Base-by-base conservation (phyloP, 30 jellyfish, hydroid and myxozoan genomes). In the Sanderia malayensis region DNA sequence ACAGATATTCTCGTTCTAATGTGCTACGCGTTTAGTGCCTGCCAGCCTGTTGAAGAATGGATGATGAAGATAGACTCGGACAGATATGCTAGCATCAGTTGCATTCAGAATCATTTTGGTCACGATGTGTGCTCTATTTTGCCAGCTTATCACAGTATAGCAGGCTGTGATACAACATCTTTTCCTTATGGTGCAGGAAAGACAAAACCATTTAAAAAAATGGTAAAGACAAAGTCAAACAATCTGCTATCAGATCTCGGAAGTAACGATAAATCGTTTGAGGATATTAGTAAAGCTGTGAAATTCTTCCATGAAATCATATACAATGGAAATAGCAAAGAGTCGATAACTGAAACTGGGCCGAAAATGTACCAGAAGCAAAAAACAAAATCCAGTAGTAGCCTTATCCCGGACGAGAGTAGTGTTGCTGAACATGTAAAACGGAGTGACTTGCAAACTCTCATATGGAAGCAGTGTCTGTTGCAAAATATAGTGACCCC, bases 1-100 rank as follows among this genome's bases (percentile, higher is more conserved):
- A 37, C 52, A 37, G 52, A 37, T 37, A 37, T 37, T 37, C 52
- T 37, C 52, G 13, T 37, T 37, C 52, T 37, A 37, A 37, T 37
- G 52, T 37, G 52, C 52, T 37, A 37, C 52, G 52, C 52, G 13
- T 37, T 37, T 37, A 37, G 52, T 13, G 52, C 52, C 52, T 37
- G 52, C 52, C 52, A 37, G 52, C 52, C 52, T 37, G 52, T 37
- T 37, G 52, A 37, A 37, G 52, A 37, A 37, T 37, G 52, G 52
- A 37, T 37, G 52, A 37, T 37, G 52, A 37, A 37, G 52, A 37
- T 37, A 37, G 52, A 37, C 52, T 37, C 52, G 52, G 52, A 13
- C 52, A 37, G 52, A 37, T 37, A 37, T 37, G 52, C 52, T 37
- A 37, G 52, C 52, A 37, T 37, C 52, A 37, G 52, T 37, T 37